Evolutionary conservation across 1,140 invertebrate species (phyloP), one percentile per base, ranked within the genome.

Genomic region (Galleria mellonella): DNA sequence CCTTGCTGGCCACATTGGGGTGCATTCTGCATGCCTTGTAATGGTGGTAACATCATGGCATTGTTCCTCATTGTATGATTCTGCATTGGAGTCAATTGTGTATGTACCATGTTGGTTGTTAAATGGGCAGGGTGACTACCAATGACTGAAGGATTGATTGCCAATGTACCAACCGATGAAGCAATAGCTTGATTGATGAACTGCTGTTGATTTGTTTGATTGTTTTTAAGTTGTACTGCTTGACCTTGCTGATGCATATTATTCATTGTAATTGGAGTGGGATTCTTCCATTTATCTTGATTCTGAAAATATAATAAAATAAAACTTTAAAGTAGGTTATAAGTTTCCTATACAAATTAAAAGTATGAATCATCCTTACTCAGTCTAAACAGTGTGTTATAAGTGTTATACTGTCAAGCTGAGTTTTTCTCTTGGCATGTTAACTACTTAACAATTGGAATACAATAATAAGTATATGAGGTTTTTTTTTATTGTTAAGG

Each of bases 201-300:
- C 49, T 73, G 88, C 63, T 87, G 88, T 62, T 88, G 88, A 63
- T 72, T 89, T 47, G 88, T 85, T 68, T 90, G 89, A 35, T 88
- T 87, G 60, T 88, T 86, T 60, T 83, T 83, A 35, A 85, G 54
- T 37, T 81, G 82, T 35, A 77, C 61, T 41, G 56, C 32, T 9
- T 60, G 53, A 9, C 62, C 70, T 59, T 79, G 75, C 42, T 70
- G 76, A 41, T 77, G 81, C 52, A 83, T 84, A 53, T 83, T 74
- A 65, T 72, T 79, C 67, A 86, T 86, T 44, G 72, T 66, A 17
- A 86, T 82, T 45, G 82, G 67, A 31, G 71, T 65, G 46, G 88
- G 72, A 82, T 89, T 91, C 72, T 91, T 92, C 91, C 91, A 92
- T 84, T 92, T 92, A 73, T 92, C 91, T 78, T 90, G 89, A 83